Conservation (phyloP, 2,888 invertebrate species). For the Neoascia interrupta region DNA sequence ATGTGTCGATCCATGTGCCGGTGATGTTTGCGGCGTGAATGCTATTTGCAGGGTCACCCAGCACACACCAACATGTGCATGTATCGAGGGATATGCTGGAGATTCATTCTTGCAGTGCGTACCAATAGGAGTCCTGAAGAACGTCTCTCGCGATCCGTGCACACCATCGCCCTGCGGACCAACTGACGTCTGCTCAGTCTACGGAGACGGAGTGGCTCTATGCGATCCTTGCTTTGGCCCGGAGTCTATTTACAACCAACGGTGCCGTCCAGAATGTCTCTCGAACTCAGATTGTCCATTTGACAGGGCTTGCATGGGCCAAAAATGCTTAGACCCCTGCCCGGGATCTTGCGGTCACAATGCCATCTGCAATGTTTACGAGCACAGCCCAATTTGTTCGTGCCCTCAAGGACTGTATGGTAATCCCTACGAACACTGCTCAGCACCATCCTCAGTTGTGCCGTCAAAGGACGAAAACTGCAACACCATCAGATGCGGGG, state of each 20-base stretch:
- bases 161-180: slow-evolving; percentile 89
- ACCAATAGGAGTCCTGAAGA: slow-evolving; percentile 81
- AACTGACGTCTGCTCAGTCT: slow-evolving; percentile 85
- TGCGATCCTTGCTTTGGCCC: slow-evolving; percentile 88
- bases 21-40: slow-evolving; percentile 88
- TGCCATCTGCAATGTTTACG: slow-evolving; percentile 85
- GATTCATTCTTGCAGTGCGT: slow-evolving; percentile 89
- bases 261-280: slow-evolving; percentile 91
- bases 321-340: slow-evolving; percentile 88
- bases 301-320: slow-evolving; percentile 87
- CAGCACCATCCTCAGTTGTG: slow-evolving; percentile 80
- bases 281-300: slow-evolving; percentile 90
- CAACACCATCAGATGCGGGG: slow-evolving; percentile 86
- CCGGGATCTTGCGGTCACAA: slow-evolving; percentile 89
- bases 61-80: slow-evolving; percentile 91
- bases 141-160: slow-evolving; percentile 85
- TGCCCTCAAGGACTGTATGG: slow-evolving; percentile 86
- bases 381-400: slow-evolving; percentile 87
- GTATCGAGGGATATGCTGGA: slow-evolving; percentile 88
- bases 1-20: slow-evolving; percentile 87
- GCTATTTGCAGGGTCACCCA: slow-evolving; percentile 89
- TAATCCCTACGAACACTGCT: slow-evolving; percentile 89
- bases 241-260: slow-evolving; percentile 85
- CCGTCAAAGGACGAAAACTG: slow-evolving; percentile 81
- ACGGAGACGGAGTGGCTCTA: slow-evolving; percentile 87